These are phyloP conservation scores for Phenganax stokvisi DNA, from an alignment of 92 coral and sea anemone species.

Conservation along the genomic window DNA sequence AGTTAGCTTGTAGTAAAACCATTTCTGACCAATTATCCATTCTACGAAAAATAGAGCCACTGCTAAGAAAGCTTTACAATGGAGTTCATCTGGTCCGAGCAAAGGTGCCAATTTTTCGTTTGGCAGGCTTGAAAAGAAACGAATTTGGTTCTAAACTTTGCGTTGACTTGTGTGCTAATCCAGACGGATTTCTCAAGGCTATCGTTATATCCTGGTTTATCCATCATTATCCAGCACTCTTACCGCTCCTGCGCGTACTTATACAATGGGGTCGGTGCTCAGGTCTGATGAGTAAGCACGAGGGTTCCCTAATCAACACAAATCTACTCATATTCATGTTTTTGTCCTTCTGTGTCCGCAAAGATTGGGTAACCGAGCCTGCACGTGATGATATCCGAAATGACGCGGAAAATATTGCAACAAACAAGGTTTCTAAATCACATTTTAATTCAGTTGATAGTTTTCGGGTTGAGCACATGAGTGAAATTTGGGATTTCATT, in stretches of 20 bases:
- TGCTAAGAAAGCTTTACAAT: slow-evolving; percentile 32
- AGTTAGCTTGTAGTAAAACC: slow-evolving; percentile 19
- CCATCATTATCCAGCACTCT: slow-evolving; percentile 65
- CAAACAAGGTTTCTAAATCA: neutral
- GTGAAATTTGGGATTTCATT: no score
- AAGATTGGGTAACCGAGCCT: slow-evolving; percentile 52
- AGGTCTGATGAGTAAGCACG: slow-evolving; percentile 70
- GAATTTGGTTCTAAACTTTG: slow-evolving; percentile 38
- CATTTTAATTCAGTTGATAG: neutral
- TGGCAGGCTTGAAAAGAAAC: slow-evolving; percentile 25
- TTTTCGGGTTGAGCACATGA: no score
- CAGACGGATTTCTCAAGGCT: slow-evolving; percentile 58
- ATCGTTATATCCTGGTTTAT: slow-evolving; percentile 59
- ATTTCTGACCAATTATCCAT: slow-evolving; percentile 51
- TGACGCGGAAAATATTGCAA: neutral
- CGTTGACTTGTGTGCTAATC: slow-evolving; percentile 65
- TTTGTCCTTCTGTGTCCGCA: slow-evolving; percentile 59
- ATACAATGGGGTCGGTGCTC: slow-evolving; percentile 75
- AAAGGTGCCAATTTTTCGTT: slow-evolving; percentile 36
- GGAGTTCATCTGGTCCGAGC: slow-evolving; percentile 45
- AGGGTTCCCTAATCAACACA: slow-evolving; percentile 58
- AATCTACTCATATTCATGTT: slow-evolving; percentile 68
- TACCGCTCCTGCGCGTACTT: slow-evolving; percentile 69
- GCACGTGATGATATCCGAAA: slow-evolving; percentile 37
- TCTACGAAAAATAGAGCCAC: slow-evolving; percentile 41